Base-by-base conservation (phyloP, 2,888 invertebrate species). In the Dolomedes plantarius region DNA sequence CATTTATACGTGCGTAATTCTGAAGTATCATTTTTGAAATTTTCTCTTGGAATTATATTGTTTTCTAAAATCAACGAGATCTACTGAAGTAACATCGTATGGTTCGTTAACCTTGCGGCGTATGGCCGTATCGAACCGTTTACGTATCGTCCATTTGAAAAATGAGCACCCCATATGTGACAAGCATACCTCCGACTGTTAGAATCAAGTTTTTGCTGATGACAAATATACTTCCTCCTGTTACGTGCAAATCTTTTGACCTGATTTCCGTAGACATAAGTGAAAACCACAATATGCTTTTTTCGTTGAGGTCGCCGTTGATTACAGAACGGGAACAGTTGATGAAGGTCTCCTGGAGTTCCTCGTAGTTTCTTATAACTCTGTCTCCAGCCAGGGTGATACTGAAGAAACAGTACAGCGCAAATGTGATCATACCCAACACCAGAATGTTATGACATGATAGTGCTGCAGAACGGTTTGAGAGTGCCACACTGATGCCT, bases 181-280 rank as follows among this genome's bases (percentile, higher is more conserved):
- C 31, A 69, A 82, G 62, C 19, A 62, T 41, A 9, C 76, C 71
- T 36, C 71, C 69, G 1, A 82, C 75, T 1, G 64, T 71, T 27
- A 82, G 19, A 16, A 76, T 72, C 9, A 82, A 39, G n/a, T 68
- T 69, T 13, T 71, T 62, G 19, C 71, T 72, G 27, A 82, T 76
- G 3, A 76, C 50, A 27, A 82, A 82, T 76, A 82, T 82, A 5
- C 50, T 46, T 16, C 82, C 82, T 5, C 82, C 82, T n/a, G 76
- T 82, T 3, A 82, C 36, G 1, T n/a, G 29, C 28, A 82, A 39
- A 11, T 71, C 71, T 0, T 46, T 19, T 27, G 31, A 32, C 36
- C 28, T 69, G 46, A 82, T 50, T 9, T 67, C 67, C 13, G 16
- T 19, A 6, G 32, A 31, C 32, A 67, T 32, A 5, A 67, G 9